phyloP scores from a whole-genome alignment of 2,113 vertebrate species.

The Lepidothrix coronata region DNA sequence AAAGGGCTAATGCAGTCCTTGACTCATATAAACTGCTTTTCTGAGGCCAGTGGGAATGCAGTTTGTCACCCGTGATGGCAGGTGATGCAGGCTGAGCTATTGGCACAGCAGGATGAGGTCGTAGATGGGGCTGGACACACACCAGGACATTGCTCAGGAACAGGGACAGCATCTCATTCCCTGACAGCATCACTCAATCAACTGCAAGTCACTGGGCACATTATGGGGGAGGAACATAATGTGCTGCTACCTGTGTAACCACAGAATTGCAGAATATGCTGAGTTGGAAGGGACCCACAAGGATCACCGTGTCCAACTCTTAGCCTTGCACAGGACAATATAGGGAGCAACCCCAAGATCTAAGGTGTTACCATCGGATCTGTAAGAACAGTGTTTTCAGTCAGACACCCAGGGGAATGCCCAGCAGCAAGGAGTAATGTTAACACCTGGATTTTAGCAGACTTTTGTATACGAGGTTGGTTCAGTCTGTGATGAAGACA shows the following conservation, averaged over 20 bases:
- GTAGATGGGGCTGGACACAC: not conserved
- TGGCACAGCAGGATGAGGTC: not conserved
- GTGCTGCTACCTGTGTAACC: not conserved
- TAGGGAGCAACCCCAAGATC: not conserved
- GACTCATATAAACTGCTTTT: not conserved
- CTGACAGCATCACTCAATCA: accelerated
- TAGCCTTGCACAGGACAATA: not conserved
- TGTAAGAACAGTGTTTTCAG: not conserved
- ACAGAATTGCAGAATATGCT: not conserved
- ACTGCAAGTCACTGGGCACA: not conserved
- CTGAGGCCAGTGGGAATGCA: not conserved
- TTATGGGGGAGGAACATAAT: accelerated
- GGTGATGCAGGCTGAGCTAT: not conserved
- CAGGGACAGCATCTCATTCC: not conserved
- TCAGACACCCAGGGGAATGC: not conserved
- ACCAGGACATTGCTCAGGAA: not conserved
- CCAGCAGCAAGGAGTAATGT: not conserved
- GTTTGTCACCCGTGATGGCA: not conserved
- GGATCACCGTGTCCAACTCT: not conserved
- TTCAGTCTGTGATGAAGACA: not conserved
- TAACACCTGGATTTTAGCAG: not conserved
- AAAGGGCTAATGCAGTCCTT: not conserved
- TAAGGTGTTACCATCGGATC: not conserved
- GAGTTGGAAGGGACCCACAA: not conserved
- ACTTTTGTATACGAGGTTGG: not conserved